Percentiles rank a stretch among this genome's conserved stretches.
Conservation (phyloP, 2,113 vertebrate species). For the Cromileptes altivelis region DNA sequence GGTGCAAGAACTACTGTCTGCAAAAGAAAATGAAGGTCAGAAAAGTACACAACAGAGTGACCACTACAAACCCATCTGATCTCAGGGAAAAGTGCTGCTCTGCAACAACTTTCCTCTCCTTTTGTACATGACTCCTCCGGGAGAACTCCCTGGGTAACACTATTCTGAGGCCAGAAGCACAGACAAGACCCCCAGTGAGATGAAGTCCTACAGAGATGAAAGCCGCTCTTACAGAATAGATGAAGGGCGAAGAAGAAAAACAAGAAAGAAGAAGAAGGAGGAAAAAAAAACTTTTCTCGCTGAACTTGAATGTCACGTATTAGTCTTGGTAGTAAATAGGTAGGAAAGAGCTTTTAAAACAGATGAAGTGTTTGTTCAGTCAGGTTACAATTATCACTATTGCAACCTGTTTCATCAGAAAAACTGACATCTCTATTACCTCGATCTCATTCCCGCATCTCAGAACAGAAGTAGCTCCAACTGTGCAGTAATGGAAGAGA, state of each 20-base stretch:
- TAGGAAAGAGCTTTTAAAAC: constrained; percentile 29
- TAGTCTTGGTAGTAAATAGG: constrained; percentile 21
- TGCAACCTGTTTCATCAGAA: constrained; percentile 70
- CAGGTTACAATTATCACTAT: constrained; percentile 14
- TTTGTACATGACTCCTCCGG: constrained; percentile 45
- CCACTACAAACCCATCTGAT: constrained; percentile 61
- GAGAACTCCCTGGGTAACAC: constrained; percentile 45
- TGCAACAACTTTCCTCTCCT: constrained; percentile 59
- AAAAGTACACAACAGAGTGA: constrained; percentile 44
- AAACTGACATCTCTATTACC: constrained; percentile 53
- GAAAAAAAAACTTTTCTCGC: not conserved
- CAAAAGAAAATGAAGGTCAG: constrained; percentile 46
- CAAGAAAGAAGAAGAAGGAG: not conserved
- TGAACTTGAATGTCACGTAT: constrained; percentile 13
- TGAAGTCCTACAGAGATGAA: constrained; percentile 56
- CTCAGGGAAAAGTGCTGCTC: constrained; percentile 53
- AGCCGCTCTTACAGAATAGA: constrained; percentile 49
- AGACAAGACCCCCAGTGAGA: constrained; percentile 50
- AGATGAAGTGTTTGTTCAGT: constrained; percentile 51
- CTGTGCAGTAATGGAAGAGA: constrained; percentile 62
- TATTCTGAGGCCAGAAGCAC: constrained; percentile 47
- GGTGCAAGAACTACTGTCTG: constrained; percentile 30
- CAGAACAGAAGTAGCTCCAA: constrained; percentile 62
- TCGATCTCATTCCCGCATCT: constrained; percentile 55
- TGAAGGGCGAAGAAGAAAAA: constrained; percentile 37